Base-by-base conservation (phyloP, 2,888 invertebrate species). In the Cataglyphis livida region DNA sequence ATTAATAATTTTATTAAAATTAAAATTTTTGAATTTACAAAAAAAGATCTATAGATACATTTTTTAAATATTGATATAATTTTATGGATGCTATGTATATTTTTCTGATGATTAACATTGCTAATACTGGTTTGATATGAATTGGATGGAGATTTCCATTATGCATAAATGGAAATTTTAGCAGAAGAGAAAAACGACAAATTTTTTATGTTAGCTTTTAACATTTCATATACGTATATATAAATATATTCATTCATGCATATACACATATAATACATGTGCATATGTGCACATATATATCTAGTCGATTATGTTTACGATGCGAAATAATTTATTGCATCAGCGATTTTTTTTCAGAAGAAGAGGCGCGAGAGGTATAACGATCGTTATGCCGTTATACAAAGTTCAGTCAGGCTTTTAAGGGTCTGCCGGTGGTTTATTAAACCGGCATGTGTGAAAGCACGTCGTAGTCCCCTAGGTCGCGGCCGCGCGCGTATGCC, bases 381-480 rank as follows among this genome's bases (percentile, higher is more conserved):
- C 73, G 78, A 73, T 71, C 73, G 35, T 59, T 44, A 28, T 48
- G 78, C 35, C 73, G 44, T 59, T 73, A 71, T 73, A 71, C 78
- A 79, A 71, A 79, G 78, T 79, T 79, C 73, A 79, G 71, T 79
- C 59, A 79, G 62, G 62, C 61, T 68, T 68, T 79, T 62, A 79
- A 82, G 79, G 61, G 68, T 79, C 79, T 62, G 38, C 48, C 48
- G 41, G 38, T 68, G 61, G 38, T 70, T 28, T 28, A 76, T 82
- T 66, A 66, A 78, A 54, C 48, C 68, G 82, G 66, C 79, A 62
- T 70, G 79, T 68, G 68, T 68, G 51, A 82, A 79, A 82, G 82
- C 59, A 59, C 59, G 18, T 79, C 59, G 70, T 25, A 18, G 70
- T 70, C 70, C 32, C 70, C 78, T 78, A 78, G 70, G 70, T 78